Conservation (phyloP, 2,888 invertebrate genomes). For the Sepioteuthis lessoniana region DNA sequence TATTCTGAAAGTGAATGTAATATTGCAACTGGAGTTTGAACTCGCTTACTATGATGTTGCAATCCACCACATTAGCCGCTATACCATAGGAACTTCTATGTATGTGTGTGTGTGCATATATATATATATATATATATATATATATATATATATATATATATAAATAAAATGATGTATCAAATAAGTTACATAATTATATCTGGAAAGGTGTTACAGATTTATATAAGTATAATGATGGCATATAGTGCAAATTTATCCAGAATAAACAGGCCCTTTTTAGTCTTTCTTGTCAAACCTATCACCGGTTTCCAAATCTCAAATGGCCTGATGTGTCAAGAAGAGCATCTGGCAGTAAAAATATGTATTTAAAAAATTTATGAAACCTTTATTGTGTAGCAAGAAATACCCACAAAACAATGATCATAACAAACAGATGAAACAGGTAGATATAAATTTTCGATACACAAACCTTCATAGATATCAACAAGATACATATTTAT, state of each 20-base stretch:
- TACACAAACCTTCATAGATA: not conserved
- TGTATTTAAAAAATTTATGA: not conserved
- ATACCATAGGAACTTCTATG: too few relatives aligned
- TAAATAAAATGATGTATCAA: not conserved
- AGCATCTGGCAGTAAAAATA: not conserved
- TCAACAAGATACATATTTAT: not conserved
- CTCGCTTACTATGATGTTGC: too few relatives aligned
- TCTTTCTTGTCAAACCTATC: not conserved
- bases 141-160: not conserved
- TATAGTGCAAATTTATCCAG: not conserved
- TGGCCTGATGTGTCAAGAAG: not conserved
- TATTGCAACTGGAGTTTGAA: too few relatives aligned
- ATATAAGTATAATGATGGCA: not conserved
- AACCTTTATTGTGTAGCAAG: not conserved
- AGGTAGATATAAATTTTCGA: not conserved
- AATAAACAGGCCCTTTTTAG: not conserved
- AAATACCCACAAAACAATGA: slow-evolving; percentile 13
- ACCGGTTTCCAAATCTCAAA: not conserved
- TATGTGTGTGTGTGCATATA: too few relatives aligned
- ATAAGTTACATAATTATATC: not conserved
- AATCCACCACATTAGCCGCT: too few relatives aligned
- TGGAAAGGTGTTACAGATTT: not conserved
- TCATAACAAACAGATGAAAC: not conserved
- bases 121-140: too few relatives aligned
- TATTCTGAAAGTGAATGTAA: too few relatives aligned